Percentiles rank a stretch among this genome's conserved stretches.
These are phyloP conservation scores for Puntigrus tetrazona DNA, from an alignment of 2,113 vertebrate genomes.

Conservation along the genomic window DNA sequence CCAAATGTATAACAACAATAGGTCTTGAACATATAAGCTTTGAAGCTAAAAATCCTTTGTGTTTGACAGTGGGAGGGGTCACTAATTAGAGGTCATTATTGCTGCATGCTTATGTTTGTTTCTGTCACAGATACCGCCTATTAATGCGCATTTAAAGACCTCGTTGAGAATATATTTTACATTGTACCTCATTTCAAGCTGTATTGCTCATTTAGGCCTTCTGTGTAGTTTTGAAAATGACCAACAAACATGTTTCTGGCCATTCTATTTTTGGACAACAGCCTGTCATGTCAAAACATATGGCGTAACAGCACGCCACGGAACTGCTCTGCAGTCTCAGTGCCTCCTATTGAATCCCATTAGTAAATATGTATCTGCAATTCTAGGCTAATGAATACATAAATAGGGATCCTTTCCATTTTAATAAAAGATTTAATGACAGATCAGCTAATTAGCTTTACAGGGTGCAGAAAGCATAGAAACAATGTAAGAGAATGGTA, in stretches of 20 bases:
- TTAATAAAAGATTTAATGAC: neutral
- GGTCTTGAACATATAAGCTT: neutral
- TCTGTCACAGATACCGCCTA: neutral
- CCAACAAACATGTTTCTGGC: neutral
- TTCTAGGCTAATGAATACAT: neutral
- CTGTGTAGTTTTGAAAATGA: neutral
- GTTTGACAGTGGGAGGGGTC: neutral
- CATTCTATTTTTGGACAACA: constrained; percentile 8
- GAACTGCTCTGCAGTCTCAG: neutral
- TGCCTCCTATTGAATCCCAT: neutral
- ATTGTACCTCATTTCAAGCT: neutral
- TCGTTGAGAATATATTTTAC: neutral
- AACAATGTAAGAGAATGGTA: neutral
- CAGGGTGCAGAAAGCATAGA: neutral
- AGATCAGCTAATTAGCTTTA: neutral
- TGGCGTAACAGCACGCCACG: neutral
- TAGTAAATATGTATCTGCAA: neutral
- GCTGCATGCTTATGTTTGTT: neutral
- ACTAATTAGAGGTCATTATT: neutral
- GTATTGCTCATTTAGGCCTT: constrained; percentile 2
- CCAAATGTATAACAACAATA: neutral
- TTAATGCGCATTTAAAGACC: neutral
- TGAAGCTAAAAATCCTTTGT: neutral
- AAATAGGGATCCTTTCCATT: neutral
- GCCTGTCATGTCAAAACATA: neutral